Conservation (phyloP, 2,888 invertebrate species). For the Drepanosiphum platanoidis region DNA sequence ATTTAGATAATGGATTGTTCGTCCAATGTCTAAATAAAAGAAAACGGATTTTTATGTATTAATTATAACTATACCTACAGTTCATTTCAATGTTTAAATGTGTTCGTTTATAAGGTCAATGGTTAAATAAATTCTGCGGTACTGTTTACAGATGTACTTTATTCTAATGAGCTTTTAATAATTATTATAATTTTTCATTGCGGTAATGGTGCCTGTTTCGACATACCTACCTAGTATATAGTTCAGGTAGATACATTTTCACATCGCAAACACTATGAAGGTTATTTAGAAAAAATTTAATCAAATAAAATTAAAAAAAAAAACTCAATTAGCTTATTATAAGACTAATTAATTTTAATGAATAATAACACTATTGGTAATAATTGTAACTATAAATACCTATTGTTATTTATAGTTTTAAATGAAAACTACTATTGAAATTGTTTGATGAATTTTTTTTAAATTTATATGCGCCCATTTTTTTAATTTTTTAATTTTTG, state of each 20-base stretch:
- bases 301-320: too few relatives aligned
- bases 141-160: slow-evolving; percentile 13
- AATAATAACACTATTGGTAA: too few relatives aligned
- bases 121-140: slow-evolving; percentile 2
- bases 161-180: slow-evolving; percentile 22
- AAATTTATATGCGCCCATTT: too few relatives aligned
- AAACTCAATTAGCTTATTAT: background rate
- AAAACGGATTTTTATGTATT: slow-evolving; percentile 24
- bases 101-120: slow-evolving; percentile 20
- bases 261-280: background rate
- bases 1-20: slow-evolving; percentile 6
- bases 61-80: too few relatives aligned
- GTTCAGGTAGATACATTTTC: background rate
- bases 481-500: too few relatives aligned
- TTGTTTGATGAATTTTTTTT: too few relatives aligned
- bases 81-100: slow-evolving; percentile 30
- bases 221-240: background rate
- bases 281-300: background rate
- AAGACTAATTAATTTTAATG: too few relatives aligned
- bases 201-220: background rate
- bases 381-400: too few relatives aligned
- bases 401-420: too few relatives aligned
- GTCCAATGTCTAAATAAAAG: slow-evolving; percentile 2
- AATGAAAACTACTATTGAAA: too few relatives aligned
- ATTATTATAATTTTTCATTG: background rate